phyloP scores from a whole-genome alignment of 2,888 invertebrate species.

The Rosalia funebris region DNA sequence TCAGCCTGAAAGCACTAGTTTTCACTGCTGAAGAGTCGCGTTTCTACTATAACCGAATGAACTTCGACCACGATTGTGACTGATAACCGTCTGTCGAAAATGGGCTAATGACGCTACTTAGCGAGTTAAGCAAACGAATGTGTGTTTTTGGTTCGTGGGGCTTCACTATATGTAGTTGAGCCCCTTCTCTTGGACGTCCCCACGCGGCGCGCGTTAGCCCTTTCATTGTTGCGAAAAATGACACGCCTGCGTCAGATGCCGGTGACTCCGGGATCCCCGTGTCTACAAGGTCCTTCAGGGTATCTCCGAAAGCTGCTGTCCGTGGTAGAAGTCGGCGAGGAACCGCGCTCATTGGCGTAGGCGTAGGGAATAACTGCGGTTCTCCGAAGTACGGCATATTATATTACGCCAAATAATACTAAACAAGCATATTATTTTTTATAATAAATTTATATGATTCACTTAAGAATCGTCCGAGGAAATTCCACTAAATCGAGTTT shows the following conservation, averaged over 20 bases:
- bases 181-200: slow-evolving; percentile 62
- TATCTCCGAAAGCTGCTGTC: slow-evolving; percentile 37
- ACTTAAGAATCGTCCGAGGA: too few relatives aligned
- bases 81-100: slow-evolving; percentile 60
- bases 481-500: too few relatives aligned
- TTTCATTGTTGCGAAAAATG: slow-evolving; percentile 64
- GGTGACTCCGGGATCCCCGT: slow-evolving; percentile 60
- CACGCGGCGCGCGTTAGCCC: slow-evolving; percentile 65
- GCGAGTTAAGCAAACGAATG: slow-evolving; percentile 60
- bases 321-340: slow-evolving; percentile 18
- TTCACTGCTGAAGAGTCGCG: slow-evolving; percentile 65
- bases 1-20: slow-evolving; percentile 60
- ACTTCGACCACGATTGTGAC: slow-evolving; percentile 69
- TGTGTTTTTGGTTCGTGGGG: slow-evolving; percentile 55
- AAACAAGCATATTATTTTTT: too few relatives aligned
- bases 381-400: too few relatives aligned
- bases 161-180: slow-evolving; percentile 60
- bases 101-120: slow-evolving; percentile 51
- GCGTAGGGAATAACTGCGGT: too few relatives aligned
- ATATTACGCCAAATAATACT: too few relatives aligned
- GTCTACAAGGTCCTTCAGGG: slow-evolving; percentile 40
- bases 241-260: slow-evolving; percentile 71
- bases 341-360: slow-evolving; percentile 5
- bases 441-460: too few relatives aligned
- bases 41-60: slow-evolving; percentile 52